These are phyloP conservation scores for Syngnathus acus DNA, from an alignment of 2,797 vertebrate genomes.

Conservation along the genomic window DNA sequence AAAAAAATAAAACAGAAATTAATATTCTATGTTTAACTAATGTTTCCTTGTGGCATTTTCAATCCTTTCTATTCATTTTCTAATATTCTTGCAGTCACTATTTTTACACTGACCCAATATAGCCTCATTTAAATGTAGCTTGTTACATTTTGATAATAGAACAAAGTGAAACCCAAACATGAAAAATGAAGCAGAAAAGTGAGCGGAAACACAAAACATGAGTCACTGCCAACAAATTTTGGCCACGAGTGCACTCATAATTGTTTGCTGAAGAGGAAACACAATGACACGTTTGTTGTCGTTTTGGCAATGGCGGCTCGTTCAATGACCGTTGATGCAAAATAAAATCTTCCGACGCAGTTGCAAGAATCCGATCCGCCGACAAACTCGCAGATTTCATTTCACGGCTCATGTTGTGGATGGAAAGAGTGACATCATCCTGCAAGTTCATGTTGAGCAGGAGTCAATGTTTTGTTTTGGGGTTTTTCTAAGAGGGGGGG, in stretches of 20 bases:
- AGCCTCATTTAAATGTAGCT: neutral
- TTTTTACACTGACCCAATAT: neutral
- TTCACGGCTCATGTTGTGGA: conserved; percentile 52
- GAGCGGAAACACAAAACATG: neutral
- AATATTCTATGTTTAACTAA: too few relatives aligned
- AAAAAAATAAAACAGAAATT: too few relatives aligned
- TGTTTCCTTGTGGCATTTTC: too few relatives aligned
- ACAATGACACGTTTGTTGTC: neutral
- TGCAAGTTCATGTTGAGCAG: conserved; percentile 30
- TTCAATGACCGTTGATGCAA: too few relatives aligned
- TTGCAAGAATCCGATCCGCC: neutral
- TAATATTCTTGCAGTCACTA: too few relatives aligned
- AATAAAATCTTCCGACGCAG: neutral
- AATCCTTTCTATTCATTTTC: too few relatives aligned
- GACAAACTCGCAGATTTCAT: conserved; percentile 36
- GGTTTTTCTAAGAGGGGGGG: neutral
- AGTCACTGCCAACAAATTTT: neutral
- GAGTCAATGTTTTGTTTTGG: neutral
- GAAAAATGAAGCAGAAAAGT: neutral
- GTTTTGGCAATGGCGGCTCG: neutral
- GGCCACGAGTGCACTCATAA: neutral
- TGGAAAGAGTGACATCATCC: conserved; percentile 65
- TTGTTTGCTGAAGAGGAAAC: neutral
- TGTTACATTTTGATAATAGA: neutral
- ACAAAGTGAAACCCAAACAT: neutral